phyloP scores from a whole-genome alignment of 2,113 vertebrate genomes.

The Ameiurus melas region DNA sequence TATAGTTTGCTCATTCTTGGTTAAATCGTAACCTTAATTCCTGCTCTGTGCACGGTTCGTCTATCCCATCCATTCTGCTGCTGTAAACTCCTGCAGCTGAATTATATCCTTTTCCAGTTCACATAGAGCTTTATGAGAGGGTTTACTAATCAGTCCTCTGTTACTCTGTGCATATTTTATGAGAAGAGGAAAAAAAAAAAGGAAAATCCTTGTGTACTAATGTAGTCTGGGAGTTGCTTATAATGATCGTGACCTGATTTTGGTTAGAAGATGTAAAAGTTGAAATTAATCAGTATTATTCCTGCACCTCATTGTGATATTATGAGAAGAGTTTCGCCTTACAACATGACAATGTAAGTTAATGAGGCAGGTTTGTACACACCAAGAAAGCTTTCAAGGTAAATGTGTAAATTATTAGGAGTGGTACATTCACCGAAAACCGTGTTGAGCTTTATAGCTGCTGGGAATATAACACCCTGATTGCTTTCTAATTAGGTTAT shows the following conservation, averaged over 20 bases:
- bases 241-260: neutral
- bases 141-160: conserved; percentile 41
- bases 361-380: neutral
- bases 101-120: conserved; percentile 28
- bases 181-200: neutral
- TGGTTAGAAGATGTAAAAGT: neutral
- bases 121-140: conserved; percentile 24
- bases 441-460: neutral
- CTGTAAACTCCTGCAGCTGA: conserved; percentile 15
- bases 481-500: neutral
- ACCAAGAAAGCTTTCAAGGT: neutral
- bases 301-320: neutral
- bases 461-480: neutral
- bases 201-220: neutral
- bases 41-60: conserved; percentile 10
- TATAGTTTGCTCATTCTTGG: conserved; percentile 23
- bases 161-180: conserved; percentile 24
- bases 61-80: conserved; percentile 13
- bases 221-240: neutral
- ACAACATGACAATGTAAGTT: neutral
- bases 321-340: neutral
- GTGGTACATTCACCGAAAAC: neutral
- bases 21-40: conserved; percentile 1
- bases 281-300: neutral
- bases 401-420: neutral